These are phyloP conservation scores for Pseudopipra pipra DNA, from an alignment of 2,113 vertebrate genomes.

Conservation along the genomic window DNA sequence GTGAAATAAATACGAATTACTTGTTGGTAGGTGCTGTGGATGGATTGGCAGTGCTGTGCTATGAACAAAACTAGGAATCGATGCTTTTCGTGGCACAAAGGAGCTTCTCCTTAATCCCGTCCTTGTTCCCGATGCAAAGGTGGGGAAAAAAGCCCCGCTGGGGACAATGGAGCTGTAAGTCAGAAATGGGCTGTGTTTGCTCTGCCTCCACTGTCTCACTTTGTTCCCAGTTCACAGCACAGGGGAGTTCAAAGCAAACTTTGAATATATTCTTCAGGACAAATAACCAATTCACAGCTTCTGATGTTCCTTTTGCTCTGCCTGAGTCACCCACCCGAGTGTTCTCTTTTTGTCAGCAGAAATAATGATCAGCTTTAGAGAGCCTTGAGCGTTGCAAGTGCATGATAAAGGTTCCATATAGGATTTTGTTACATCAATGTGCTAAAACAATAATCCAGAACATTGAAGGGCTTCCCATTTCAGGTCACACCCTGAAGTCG, in stretches of 20 bases:
- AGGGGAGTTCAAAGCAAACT: slow-evolving; percentile 60
- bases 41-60: not conserved
- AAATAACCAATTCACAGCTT: slow-evolving; percentile 20
- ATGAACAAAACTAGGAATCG: not conserved
- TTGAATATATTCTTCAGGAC: slow-evolving; percentile 33
- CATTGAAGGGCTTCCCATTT: not conserved
- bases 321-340: slow-evolving; percentile 36
- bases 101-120: not conserved
- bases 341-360: slow-evolving; percentile 46
- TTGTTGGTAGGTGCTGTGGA: not conserved
- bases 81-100: not conserved
- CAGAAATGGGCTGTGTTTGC: slow-evolving; percentile 9
- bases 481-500: slow-evolving; percentile 66
- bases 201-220: not conserved
- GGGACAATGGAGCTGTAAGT: not conserved
- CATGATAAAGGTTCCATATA: not conserved
- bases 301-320: not conserved
- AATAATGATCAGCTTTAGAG: slow-evolving; percentile 18
- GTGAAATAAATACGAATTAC: not conserved
- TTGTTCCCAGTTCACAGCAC: not conserved
- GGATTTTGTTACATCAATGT: slow-evolving; percentile 40
- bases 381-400: slow-evolving; percentile 18
- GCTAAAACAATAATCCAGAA: slow-evolving; percentile 12
- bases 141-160: not conserved
- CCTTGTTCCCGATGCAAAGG: not conserved